phyloP scores from a whole-genome alignment of 2,113 vertebrate species.

The Passer montanus region DNA sequence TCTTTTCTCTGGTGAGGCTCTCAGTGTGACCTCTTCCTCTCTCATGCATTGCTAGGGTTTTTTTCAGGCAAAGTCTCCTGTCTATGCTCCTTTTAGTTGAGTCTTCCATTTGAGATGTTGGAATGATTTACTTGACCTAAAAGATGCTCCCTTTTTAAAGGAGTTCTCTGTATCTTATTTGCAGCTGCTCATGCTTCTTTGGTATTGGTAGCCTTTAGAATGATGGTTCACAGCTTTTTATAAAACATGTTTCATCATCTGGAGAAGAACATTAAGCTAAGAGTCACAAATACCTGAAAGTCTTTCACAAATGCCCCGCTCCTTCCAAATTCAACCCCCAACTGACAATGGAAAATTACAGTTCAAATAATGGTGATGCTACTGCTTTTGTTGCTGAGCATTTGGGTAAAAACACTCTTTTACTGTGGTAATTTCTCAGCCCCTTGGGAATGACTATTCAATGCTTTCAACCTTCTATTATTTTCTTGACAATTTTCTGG shows the following conservation, averaged over 20 bases:
- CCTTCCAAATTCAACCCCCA: background rate
- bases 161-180: background rate
- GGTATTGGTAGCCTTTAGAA: background rate
- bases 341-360: background rate
- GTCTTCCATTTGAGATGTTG: background rate
- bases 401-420: conserved; percentile 28
- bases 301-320: background rate
- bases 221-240: background rate
- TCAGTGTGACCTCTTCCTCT: background rate
- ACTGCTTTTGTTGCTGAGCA: conserved; percentile 1
- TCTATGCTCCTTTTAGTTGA: background rate
- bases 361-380: background rate
- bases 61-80: background rate
- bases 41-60: background rate
- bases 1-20: background rate
- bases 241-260: background rate
- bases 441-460: background rate
- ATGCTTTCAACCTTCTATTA: background rate
- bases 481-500: conserved; percentile 2
- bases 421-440: conserved; percentile 9
- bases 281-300: background rate
- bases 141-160: background rate
- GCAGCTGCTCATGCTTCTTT: background rate
- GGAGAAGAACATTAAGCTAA: background rate
- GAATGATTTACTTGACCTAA: background rate